Evolutionary conservation across 2,797 vertebrate species (phyloP), one percentile per base, ranked within the genome.

Genomic region (Etheostoma nigrum): DNA sequence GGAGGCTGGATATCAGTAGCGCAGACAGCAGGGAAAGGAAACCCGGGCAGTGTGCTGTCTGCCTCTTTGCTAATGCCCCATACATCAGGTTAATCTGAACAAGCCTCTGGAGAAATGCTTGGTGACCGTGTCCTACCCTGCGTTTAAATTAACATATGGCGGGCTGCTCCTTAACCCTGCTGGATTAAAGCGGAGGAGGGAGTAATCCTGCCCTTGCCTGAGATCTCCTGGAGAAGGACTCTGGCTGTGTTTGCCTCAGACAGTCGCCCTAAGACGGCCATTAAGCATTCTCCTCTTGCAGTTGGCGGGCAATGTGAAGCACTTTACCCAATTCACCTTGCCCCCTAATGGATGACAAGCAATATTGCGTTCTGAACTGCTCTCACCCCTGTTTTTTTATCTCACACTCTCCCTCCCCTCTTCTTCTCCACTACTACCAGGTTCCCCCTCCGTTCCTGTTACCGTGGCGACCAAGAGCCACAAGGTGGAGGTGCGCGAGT

Each of bases 401-500:
- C 57, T 33, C 40, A 54, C 27, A 6, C 49, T 42, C 52, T 4
- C 8, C 51, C 23, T 33, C 65, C 42, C 23, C 0, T n/a, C 25
- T 1, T 13, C n/a, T 30, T 11, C 52, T 27, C 23, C 52, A 0
- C 49, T 68, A 0, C 45, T 44, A 2, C 78, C 88, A 94, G 90
- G 89, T 83, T 76, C 68, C 65, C 82, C 87, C 45, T 89, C 78
- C 5, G 45, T 58, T 55, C 72, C 92, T 0, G 95, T 96, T 15
- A 92, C 83, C 1, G 95, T 96, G 75, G 67, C 79, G 13, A 94
- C 89, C 79, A 83, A 4, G 58, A 85, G 0, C 2, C 78, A 87
- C 71, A 90, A 81, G 49, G 94, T 95, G 91, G 92, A 95, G 79
- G 94, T 92, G 67, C 78, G 0, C 1, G 94, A 95, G 90, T 80